Evolutionary conservation across 2,797 vertebrate species (phyloP).

Genomic region (Melanotaenia boesemani): DNA sequence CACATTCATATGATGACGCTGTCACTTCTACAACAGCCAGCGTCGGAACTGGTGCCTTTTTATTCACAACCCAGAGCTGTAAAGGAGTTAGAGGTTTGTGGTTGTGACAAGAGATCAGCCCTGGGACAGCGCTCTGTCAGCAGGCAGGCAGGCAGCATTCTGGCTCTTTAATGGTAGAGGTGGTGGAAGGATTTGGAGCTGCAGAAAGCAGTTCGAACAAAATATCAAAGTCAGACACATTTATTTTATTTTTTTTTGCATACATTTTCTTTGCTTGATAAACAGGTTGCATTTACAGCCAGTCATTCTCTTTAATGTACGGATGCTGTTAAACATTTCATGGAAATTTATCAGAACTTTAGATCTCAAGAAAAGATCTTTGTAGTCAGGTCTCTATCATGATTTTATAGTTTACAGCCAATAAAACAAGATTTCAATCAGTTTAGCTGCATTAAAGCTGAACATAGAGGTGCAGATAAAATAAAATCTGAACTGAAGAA

Average conservation of each 20-base stretch:
- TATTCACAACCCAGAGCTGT: conserved; percentile 35
- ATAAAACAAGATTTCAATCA: conserved; percentile 10
- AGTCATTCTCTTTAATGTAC: neutral
- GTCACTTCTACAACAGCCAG: conserved; percentile 49
- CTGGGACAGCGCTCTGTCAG: conserved; percentile 41
- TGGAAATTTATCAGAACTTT: neutral
- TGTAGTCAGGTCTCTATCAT: conserved; percentile 15
- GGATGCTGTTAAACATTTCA: neutral
- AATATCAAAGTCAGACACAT: conserved; percentile 16
- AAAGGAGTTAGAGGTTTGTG: conserved; percentile 21
- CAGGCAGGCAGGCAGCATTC: conserved; percentile 11
- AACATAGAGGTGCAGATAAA: conserved; percentile 1
- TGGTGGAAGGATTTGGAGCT: conserved; percentile 24
- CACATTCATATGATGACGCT: conserved; percentile 53
- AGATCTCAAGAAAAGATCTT: conserved; percentile 21
- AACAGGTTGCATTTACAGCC: neutral
- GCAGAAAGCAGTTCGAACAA: conserved; percentile 20
- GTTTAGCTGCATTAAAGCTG: conserved; percentile 11
- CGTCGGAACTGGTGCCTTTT: conserved; percentile 34
- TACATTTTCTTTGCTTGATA: conserved; percentile 7
- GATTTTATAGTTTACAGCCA: conserved; percentile 15
- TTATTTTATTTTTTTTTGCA: neutral
- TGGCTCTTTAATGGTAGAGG: conserved; percentile 24
- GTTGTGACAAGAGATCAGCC: conserved; percentile 52
- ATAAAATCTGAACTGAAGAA: neutral